Evolutionary conservation across 2,888 invertebrate genomes (phyloP), one percentile per base, ranked within the genome.

Genomic region (Andrena dorsata): DNA sequence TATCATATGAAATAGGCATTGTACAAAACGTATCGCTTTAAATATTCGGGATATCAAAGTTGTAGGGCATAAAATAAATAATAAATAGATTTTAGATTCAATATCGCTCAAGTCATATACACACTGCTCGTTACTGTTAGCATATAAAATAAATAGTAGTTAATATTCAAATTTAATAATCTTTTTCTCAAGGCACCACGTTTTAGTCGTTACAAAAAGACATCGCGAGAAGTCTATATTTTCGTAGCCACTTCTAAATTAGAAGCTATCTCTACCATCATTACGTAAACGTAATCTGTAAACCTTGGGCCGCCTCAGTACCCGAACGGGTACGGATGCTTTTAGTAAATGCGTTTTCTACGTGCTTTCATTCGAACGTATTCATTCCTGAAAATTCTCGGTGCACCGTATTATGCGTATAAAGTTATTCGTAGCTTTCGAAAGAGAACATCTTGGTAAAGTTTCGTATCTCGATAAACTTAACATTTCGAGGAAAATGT

Each of bases 51-150:
- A 88, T 89, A 91, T 87, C 80, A 88, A 89, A 82, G 83, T 81
- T 41, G 85, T 56, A 85, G 86, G 87, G 84, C 89, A 88, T 93
- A 92, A 88, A 93, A 93, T 93, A 93, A 93, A 93, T 93, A 93
- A 93, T 93, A 93, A 93, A 93, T 93, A 93, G 86, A 90, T 90
- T 91, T 89, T 84, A 89, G 86, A 90, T 88, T 90, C 87, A 72
- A 87, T 89, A 89, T 89, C 89, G 86, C 88, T 87, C 88, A 85
- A 89, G 88, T 88, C 91, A 91, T 89, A 90, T 88, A 90, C 90
- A 90, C 86, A 88, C 88, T 90, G 86, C 82, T 81, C 84, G 85
- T 89, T 87, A 86, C 71, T 71, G 79, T 86, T 84, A 88, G 53
- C 65, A 66, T 79, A 83, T 81, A 89, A 74, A 86, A 89, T 89